Evolutionary conservation across 2,113 vertebrate genomes (phyloP).

Genomic region (Pseudopodoces humilis): DNA sequence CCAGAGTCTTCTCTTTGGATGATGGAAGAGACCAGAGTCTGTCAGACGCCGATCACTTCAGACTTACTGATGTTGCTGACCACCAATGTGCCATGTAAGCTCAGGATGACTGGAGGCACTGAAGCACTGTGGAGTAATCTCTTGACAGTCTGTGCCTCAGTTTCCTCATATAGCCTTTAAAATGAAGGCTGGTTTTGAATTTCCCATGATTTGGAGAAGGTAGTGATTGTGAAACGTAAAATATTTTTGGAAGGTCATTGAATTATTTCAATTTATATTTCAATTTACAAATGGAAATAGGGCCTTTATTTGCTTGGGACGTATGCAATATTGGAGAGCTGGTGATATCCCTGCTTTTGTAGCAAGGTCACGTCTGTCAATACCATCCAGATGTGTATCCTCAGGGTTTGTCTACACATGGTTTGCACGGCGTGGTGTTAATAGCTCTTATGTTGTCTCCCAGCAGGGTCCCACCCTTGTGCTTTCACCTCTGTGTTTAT

Average conservation of each 20-base stretch:
- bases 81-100: accelerated
- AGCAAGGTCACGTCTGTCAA: constrained; percentile 36
- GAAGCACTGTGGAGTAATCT: background rate
- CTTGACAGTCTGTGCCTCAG: background rate
- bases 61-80: background rate
- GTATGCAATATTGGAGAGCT: background rate
- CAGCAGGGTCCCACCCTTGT: background rate
- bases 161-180: background rate
- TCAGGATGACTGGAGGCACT: background rate
- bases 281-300: background rate
- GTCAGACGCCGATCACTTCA: background rate
- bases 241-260: background rate
- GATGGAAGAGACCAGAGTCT: background rate
- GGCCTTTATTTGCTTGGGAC: background rate
- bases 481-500: background rate
- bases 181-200: background rate
- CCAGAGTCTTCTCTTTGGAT: background rate
- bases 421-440: constrained; percentile 12
- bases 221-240: background rate
- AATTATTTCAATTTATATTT: background rate
- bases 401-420: constrained; percentile 6
- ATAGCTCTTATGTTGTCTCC: background rate
- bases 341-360: background rate
- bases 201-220: accelerated
- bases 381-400: constrained; percentile 54